These are phyloP conservation scores for Anoplopoma fimbria DNA, from an alignment of 2,113 vertebrate species.

Conservation along the genomic window DNA sequence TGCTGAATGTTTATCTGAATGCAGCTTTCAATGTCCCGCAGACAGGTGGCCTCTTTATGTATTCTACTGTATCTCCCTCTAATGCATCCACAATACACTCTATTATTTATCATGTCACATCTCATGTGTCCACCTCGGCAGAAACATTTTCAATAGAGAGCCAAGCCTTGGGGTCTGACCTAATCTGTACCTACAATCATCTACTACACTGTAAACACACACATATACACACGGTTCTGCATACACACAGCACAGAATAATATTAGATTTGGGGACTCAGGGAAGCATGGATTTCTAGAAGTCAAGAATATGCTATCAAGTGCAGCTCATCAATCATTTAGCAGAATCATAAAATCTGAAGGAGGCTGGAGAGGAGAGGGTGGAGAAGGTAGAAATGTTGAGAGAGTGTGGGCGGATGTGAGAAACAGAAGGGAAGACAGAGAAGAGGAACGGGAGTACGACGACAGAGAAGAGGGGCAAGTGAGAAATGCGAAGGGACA, in stretches of 20 bases:
- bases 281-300: constrained; percentile 44
- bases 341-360: constrained; percentile 77
- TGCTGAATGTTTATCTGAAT: constrained; percentile 38
- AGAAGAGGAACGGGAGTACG: constrained; percentile 23
- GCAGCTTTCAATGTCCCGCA: constrained; percentile 22
- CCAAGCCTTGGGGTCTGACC: constrained; percentile 8
- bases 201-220: constrained; percentile 36
- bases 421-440: constrained; percentile 45
- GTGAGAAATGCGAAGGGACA: constrained; percentile 58
- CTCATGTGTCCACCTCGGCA: constrained; percentile 26
- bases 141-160: constrained; percentile 41
- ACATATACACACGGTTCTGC: constrained; percentile 11
- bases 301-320: constrained; percentile 66
- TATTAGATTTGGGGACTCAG: constrained; percentile 33
- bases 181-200: constrained; percentile 23
- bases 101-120: constrained; percentile 65
- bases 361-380: constrained; percentile 59
- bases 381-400: constrained; percentile 58
- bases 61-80: constrained; percentile 35
- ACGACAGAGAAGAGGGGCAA: constrained; percentile 15
- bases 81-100: constrained; percentile 41
- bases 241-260: constrained; percentile 27
- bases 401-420: constrained; percentile 64
- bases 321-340: constrained; percentile 80
- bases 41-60: constrained; percentile 48